These are phyloP conservation scores for Discoglossus pictus DNA, from an alignment of 2,797 vertebrate species.

Conservation along the genomic window DNA sequence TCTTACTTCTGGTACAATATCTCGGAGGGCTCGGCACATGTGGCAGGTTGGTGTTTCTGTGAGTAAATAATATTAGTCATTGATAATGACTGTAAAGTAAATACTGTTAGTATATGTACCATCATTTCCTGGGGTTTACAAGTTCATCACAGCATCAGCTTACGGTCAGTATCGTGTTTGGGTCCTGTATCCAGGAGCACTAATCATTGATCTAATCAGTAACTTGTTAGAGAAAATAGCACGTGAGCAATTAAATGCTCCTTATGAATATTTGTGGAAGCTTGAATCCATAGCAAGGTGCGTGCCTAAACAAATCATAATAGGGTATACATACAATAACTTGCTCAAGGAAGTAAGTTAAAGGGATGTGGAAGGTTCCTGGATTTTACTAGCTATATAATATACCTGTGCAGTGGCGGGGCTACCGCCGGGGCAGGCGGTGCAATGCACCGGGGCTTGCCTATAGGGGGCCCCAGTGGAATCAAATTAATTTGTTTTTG, in stretches of 20 bases:
- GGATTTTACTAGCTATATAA: too few species aligned
- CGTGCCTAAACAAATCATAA: background rate
- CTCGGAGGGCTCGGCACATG: too few species aligned
- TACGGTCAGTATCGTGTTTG: background rate
- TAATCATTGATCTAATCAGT: background rate
- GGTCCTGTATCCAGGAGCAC: background rate
- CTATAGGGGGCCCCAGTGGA: too few species aligned
- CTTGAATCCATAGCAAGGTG: background rate
- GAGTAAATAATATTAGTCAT: background rate
- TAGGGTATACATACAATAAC: too few species aligned
- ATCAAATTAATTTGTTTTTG: too few species aligned
- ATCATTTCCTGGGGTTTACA: background rate
- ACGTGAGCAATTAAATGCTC: background rate
- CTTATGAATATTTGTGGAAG: slow-evolving; percentile 5
- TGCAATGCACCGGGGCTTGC: too few species aligned
- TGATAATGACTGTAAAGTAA: background rate
- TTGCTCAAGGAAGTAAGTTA: background rate
- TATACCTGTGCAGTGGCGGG: too few species aligned
- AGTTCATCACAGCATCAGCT: background rate
- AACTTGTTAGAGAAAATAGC: background rate
- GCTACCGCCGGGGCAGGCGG: too few species aligned
- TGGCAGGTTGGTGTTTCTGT: background rate
- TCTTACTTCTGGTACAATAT: too few species aligned
- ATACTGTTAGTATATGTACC: background rate
- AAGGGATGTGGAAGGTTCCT: background rate